Percentiles rank a stretch among this genome's conserved stretches.
Evolutionary conservation across 2,797 vertebrate genomes (phyloP).

Genomic region (Poecile montanus): DNA sequence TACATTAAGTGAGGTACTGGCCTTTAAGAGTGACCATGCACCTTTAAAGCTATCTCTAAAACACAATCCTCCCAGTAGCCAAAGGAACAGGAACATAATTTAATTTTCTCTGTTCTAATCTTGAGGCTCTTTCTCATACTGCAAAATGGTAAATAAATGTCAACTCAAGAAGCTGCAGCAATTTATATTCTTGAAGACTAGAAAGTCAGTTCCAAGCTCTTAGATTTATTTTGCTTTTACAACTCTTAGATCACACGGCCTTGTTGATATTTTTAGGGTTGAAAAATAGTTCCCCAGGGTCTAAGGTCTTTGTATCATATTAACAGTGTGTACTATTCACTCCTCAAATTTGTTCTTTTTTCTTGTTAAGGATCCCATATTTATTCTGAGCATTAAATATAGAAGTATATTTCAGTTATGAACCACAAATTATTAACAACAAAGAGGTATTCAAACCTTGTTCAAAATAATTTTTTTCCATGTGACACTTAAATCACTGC

Average conservation of each 20-base stretch:
- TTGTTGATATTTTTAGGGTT: constrained; percentile 29
- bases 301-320: background rate
- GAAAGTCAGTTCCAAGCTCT: constrained; percentile 45
- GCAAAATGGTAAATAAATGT: constrained; percentile 65
- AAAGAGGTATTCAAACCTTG: background rate
- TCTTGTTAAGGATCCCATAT: background rate
- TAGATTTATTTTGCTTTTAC: constrained; percentile 66
- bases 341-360: background rate
- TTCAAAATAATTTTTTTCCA: constrained; percentile 7
- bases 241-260: background rate
- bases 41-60: constrained; percentile 49
- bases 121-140: constrained; percentile 26
- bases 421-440: constrained; percentile 19
- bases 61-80: background rate
- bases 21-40: background rate
- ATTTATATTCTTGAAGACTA: constrained; percentile 45
- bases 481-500: background rate
- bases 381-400: constrained; percentile 37
- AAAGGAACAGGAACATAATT: constrained; percentile 50
- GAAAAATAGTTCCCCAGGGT: constrained; percentile 51
- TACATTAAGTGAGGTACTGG: background rate
- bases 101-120: constrained; percentile 64
- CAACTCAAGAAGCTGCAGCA: constrained; percentile 42
- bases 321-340: background rate
- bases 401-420: constrained; percentile 2